Evolutionary conservation across 2,797 vertebrate species (phyloP).

Genomic region (Anguilla pacifica): DNA sequence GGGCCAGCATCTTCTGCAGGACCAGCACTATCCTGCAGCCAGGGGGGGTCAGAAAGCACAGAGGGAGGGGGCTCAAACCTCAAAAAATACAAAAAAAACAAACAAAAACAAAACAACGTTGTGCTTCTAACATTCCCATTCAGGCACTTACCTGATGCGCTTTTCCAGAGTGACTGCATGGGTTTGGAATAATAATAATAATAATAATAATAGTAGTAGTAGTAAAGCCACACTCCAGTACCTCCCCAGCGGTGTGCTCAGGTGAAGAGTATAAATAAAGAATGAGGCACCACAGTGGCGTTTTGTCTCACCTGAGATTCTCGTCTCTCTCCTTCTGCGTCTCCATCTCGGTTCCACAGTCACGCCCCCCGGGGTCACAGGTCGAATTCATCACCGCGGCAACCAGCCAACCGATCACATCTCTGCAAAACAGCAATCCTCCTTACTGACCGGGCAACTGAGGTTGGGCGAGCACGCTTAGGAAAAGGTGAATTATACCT

Average conservation of each 20-base stretch:
- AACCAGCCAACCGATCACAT: slow-evolving; percentile 86
- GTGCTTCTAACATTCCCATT: too few relatives aligned
- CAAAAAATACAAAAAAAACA: neutral
- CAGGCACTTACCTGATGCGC: too few relatives aligned
- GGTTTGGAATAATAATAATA: too few relatives aligned
- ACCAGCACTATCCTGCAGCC: slow-evolving; percentile 72
- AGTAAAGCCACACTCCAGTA: too few relatives aligned
- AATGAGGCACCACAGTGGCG: neutral
- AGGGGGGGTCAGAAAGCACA: neutral
- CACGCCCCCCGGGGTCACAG: slow-evolving; percentile 36
- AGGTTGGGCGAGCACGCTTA: neutral
- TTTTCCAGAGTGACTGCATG: too few relatives aligned
- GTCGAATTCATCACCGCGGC: slow-evolving; percentile 69
- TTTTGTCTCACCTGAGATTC: slow-evolving; percentile 61
- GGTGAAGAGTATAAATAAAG: neutral
- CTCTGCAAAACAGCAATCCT: slow-evolving; percentile 66
- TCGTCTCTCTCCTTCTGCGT: slow-evolving; percentile 56
- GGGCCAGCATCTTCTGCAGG: slow-evolving; percentile 87
- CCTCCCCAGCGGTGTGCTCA: neutral
- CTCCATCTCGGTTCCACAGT: slow-evolving; percentile 32
- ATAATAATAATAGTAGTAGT: too few relatives aligned
- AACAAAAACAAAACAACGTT: too few relatives aligned
- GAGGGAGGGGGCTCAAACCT: neutral
- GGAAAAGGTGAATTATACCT: neutral
- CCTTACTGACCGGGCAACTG: neutral